phyloP scores from a whole-genome alignment of 2,113 vertebrate species.

The Boleophthalmus pectinirostris region DNA sequence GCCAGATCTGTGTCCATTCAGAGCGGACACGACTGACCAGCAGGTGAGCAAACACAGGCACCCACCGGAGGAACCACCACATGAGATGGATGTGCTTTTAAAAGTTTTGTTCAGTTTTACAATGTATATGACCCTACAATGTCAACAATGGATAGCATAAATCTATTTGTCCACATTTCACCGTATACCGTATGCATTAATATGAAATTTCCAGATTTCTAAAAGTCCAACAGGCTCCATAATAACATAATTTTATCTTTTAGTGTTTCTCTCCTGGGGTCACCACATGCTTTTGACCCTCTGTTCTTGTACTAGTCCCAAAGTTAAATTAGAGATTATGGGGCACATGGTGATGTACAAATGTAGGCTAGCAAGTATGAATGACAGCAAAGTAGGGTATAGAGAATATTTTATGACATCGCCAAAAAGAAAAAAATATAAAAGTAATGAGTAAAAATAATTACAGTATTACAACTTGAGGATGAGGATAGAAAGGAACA shows the following conservation, averaged over 20 bases:
- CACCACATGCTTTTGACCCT: too few species aligned
- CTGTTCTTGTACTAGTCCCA: background rate
- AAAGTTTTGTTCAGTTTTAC: conserved; percentile 27
- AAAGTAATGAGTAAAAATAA: background rate
- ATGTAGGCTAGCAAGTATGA: too few species aligned
- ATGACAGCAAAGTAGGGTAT: too few species aligned
- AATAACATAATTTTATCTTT: too few species aligned
- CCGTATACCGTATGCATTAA: background rate
- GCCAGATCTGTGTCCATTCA: conserved; percentile 51
- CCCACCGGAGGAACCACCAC: conserved; percentile 17
- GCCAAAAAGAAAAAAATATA: background rate
- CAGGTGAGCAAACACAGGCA: conserved; percentile 79
- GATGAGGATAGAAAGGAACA: conserved; percentile 9
- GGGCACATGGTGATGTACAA: background rate
- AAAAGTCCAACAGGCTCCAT: background rate
- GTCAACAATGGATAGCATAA: background rate
- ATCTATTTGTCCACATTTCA: background rate
- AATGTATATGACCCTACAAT: conserved; percentile 1
- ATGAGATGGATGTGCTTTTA: conserved; percentile 35
- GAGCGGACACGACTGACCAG: conserved; percentile 45
- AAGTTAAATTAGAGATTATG: background rate
- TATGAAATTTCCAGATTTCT: background rate
- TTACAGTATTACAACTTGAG: conserved; percentile 35
- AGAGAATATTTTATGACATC: too few species aligned
- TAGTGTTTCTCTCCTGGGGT: too few species aligned